A percentile compares a stretch with the other conserved stretches of the same genome.
Conservation (phyloP, 2,797 vertebrate species). For the Falco columbarius region DNA sequence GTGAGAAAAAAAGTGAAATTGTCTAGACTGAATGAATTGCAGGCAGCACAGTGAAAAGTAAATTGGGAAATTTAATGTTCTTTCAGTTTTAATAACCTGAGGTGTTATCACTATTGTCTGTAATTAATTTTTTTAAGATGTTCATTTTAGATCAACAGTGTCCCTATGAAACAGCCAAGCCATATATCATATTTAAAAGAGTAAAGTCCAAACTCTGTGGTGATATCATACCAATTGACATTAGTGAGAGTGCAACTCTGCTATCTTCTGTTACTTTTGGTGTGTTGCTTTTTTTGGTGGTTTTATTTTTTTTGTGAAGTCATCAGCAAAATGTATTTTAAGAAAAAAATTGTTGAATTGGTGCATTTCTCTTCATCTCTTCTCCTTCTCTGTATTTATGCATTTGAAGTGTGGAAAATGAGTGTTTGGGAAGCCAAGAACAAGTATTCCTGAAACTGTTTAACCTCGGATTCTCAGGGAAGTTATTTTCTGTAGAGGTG, state of each 20-base stretch:
- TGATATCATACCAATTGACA: neutral
- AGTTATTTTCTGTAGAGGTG: conserved; percentile 16
- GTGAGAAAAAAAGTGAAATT: conserved; percentile 57
- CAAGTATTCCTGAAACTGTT: neutral
- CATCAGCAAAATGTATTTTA: accelerated
- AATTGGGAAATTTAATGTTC: conserved; percentile 24
- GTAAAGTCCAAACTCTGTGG: neutral
- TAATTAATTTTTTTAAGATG: conserved; percentile 29
- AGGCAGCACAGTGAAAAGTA: neutral
- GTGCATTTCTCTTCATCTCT: neutral
- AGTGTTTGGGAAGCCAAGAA: neutral
- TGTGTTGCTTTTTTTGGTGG: too few relatives aligned
- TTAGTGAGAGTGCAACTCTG: neutral
- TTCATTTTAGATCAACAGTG: conserved; percentile 4
- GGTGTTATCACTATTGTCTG: neutral
- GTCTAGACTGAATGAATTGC: neutral
- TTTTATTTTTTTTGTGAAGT: neutral
- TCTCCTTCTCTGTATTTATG: neutral
- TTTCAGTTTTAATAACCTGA: conserved; percentile 51
- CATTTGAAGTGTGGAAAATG: neutral
- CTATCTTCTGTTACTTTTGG: neutral
- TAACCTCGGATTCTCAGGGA: conserved; percentile 26
- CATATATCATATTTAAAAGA: neutral
- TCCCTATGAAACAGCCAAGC: neutral
- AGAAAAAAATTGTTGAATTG: too few relatives aligned